Evolutionary conservation across 2,888 invertebrate genomes (phyloP).

Genomic region (Andrena chrysosceles): DNA sequence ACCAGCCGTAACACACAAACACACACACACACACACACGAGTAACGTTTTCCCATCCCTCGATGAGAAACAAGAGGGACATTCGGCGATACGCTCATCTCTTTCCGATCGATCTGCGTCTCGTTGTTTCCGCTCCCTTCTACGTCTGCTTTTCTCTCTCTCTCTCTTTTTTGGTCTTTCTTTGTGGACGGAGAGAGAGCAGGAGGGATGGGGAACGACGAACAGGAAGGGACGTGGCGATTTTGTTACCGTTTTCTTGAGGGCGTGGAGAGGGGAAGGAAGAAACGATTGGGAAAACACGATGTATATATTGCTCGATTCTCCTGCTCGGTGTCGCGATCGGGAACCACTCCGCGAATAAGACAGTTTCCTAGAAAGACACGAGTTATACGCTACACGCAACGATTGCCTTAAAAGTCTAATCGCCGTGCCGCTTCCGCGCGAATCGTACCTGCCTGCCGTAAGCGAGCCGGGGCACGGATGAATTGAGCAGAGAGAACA

Average conservation of each 20-base stretch:
- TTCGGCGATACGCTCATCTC: background rate
- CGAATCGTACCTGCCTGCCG: slow-evolving; percentile 62
- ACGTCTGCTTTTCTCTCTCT: background rate
- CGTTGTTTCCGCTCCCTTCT: background rate
- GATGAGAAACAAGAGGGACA: background rate
- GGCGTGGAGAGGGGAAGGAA: background rate
- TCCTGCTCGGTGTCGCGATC: slow-evolving; percentile 46
- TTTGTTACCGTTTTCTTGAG: background rate
- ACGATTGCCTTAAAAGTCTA: slow-evolving; percentile 59
- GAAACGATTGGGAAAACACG: background rate
- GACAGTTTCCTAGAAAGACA: slow-evolving; percentile 58
- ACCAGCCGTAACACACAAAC: slow-evolving; percentile 35
- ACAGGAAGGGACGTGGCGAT: background rate
- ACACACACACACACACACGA: background rate
- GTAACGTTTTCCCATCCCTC: slow-evolving; percentile 8
- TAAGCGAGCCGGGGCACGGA: slow-evolving; percentile 42
- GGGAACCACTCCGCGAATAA: slow-evolving; percentile 56
- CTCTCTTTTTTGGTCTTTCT: too few relatives aligned
- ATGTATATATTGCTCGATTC: slow-evolving; percentile 52
- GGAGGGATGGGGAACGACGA: background rate
- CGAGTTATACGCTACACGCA: slow-evolving; percentile 54
- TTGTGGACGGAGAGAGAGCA: background rate
- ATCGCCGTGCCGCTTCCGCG: slow-evolving; percentile 58
- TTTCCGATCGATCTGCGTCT: slow-evolving; percentile 5
- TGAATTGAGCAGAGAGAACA: slow-evolving; percentile 25